Base-by-base conservation (phyloP, 2,797 vertebrate genomes). In the Sphenopsis melanotis region DNA sequence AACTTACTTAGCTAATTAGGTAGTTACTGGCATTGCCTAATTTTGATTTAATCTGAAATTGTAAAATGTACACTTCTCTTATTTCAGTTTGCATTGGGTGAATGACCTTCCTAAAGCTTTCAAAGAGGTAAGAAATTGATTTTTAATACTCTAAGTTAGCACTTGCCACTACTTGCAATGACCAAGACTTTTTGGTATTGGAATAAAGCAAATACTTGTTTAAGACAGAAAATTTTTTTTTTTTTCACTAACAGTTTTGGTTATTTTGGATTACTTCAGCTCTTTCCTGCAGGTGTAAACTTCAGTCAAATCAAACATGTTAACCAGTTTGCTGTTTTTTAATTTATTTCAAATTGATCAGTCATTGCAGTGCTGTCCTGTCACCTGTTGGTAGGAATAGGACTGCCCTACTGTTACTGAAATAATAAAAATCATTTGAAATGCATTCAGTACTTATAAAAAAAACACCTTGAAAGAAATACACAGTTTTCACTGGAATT, bases 61-160 rank as follows among this genome's bases (percentile, higher is more conserved):
- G 47, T 34, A 89, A 94, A 65, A 68, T 47, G 13, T 29, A 1
- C 18, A 1, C 44, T 93, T 97, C 68, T 90, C 12, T 94, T 96
- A 24, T 97, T 98, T 90, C 96, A 99, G 99, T 78, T 98, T 99
- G 82, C 99, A 99, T 90, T 99, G 99, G 99, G 98, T 99, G 70
- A 99, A 99, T 85, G 99, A 99, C 94, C 98, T 99, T 93, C 99
- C 99, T 23, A 98, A 97, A 94, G 98, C 99, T 17, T 98, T 99
- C 92, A 97, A 76, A 97, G 98, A 99, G 99, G 99, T 99, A 94
- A 98, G 97, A 88, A 91, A 19, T 12, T 41, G 4, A 1, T 66
- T 39, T 57, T 47, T 90, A 37, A 53, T 82, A 9, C 4, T 34
- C 5, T 57, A 66, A 59, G 24, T n/a, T 9, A 76, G 16, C 14